phyloP scores from a whole-genome alignment of 2,113 vertebrate species.

The Zapus hudsonius region DNA sequence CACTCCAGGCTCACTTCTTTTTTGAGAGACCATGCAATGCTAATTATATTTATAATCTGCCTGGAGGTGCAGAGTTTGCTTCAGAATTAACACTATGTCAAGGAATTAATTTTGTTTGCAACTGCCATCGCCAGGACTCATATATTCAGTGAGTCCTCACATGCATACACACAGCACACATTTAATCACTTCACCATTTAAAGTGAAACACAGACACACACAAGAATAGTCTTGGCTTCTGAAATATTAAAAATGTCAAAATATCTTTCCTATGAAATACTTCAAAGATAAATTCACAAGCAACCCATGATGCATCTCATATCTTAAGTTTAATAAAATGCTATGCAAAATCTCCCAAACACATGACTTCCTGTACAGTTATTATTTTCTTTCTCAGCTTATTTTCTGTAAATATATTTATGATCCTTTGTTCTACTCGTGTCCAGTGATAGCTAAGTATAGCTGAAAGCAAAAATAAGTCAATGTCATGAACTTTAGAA shows the following conservation, averaged over 20 bases:
- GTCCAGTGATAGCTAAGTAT: conserved; percentile 39
- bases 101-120: conserved; percentile 16
- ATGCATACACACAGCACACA: conserved; percentile 20
- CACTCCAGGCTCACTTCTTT: neutral
- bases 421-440: conserved; percentile 55
- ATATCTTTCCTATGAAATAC: conserved; percentile 39
- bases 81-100: conserved; percentile 21
- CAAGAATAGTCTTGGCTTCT: neutral
- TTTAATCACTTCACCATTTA: conserved; percentile 5
- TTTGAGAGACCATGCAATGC: neutral
- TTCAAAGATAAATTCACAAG: conserved; percentile 41
- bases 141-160: neutral
- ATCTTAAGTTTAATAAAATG: neutral
- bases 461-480: conserved; percentile 62
- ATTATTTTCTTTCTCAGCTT: conserved; percentile 51
- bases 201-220: neutral
- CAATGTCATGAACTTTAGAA: conserved; percentile 65
- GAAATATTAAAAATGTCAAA: conserved; percentile 31
- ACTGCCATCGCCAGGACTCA: neutral
- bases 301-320: neutral
- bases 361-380: neutral
- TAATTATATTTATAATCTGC: neutral
- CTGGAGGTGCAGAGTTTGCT: neutral
- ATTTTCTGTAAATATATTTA: conserved; percentile 51
- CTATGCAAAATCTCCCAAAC: neutral